Evolutionary conservation across 1,140 invertebrate species (phyloP).

Genomic region (Pararge aegeria): DNA sequence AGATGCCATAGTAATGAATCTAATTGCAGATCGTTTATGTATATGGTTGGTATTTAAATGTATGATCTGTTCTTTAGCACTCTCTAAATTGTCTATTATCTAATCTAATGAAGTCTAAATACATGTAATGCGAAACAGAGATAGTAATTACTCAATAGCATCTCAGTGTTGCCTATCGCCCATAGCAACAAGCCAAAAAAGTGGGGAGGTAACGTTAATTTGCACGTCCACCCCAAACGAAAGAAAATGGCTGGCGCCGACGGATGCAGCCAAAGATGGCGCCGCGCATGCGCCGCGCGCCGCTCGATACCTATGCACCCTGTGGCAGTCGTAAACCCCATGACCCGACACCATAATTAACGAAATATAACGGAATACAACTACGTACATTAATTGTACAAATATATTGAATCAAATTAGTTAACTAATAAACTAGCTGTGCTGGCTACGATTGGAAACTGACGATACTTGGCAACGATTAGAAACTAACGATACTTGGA

Average conservation of each 20-base stretch:
- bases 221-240: conserved; percentile 33
- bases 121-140: neutral
- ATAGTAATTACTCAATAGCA: neutral
- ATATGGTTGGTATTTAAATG: too few relatives aligned
- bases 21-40: too few relatives aligned
- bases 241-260: conserved; percentile 43
- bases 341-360: conserved; percentile 20
- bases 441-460: too few relatives aligned
- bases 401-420: too few relatives aligned
- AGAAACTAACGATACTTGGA: too few relatives aligned
- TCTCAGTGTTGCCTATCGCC: neutral
- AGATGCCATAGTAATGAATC: too few relatives aligned
- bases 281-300: conserved; percentile 60
- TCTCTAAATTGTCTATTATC: too few relatives aligned
- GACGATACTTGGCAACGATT: too few relatives aligned
- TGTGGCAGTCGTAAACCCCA: conserved; percentile 34
- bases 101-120: neutral
- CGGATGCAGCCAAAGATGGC: conserved; percentile 59
- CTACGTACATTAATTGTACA: too few relatives aligned
- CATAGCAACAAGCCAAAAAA: conserved; percentile 1
- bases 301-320: conserved; percentile 71
- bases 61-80: too few relatives aligned
- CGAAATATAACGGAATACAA: too few relatives aligned
- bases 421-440: too few relatives aligned
- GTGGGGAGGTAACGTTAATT: conserved; percentile 16